Evolutionary conservation across 2,888 invertebrate genomes (phyloP).

Genomic region (Pogonocherus hispidulus): DNA sequence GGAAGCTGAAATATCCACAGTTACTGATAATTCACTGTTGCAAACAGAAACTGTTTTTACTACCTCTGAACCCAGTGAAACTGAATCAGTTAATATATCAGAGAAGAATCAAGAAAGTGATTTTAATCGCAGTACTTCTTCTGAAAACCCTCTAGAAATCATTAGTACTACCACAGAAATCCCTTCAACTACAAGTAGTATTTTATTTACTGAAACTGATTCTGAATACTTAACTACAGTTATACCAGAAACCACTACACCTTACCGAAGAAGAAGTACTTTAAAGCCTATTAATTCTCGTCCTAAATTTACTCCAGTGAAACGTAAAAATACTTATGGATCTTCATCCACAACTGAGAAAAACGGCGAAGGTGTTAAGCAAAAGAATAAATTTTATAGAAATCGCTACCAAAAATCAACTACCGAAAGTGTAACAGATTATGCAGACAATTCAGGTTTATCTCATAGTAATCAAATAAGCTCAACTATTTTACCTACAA

Average conservation of each 20-base stretch:
- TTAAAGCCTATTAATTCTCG: constrained; percentile 49
- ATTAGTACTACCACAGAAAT: constrained; percentile 18
- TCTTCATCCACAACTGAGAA: constrained; percentile 44
- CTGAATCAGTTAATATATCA: constrained; percentile 21
- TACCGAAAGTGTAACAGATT: constrained; percentile 27
- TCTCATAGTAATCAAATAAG: constrained; percentile 27
- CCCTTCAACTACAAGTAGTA: neutral
- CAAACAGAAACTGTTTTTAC: neutral
- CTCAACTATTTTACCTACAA: constrained; percentile 36
- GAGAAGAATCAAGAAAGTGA: constrained; percentile 14
- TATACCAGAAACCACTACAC: constrained; percentile 43
- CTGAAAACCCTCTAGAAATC: constrained; percentile 10
- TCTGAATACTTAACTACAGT: constrained; percentile 22
- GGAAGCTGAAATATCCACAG: neutral
- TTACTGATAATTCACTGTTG: neutral
- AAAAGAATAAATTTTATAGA: constrained; percentile 38
- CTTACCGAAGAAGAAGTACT: constrained; percentile 47
- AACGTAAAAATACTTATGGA: constrained; percentile 26
- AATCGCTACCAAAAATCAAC: constrained; percentile 41
- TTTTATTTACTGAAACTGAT: constrained; percentile 18
- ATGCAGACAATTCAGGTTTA: neutral
- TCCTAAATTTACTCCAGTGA: constrained; percentile 49
- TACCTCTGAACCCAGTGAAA: constrained; percentile 18
- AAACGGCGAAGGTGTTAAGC: constrained; percentile 30
- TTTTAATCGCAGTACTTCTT: constrained; percentile 3